Conservation (phyloP, 2,113 vertebrate species). For the Charadrius vociferus region DNA sequence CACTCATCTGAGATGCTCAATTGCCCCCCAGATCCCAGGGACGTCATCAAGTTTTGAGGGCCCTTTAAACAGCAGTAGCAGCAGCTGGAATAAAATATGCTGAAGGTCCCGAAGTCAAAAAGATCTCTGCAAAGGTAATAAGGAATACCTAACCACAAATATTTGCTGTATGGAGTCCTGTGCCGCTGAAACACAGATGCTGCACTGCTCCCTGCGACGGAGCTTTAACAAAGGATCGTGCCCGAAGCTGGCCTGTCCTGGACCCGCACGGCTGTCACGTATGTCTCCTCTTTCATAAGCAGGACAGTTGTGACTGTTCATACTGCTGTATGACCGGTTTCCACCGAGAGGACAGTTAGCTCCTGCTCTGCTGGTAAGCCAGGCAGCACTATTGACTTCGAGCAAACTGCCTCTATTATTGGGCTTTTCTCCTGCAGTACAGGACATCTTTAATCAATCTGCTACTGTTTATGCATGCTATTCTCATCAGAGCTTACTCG, state of each 20-base stretch:
- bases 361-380: neutral
- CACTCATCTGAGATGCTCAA: neutral
- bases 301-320: neutral
- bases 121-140: neutral
- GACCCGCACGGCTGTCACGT: neutral
- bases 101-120: neutral
- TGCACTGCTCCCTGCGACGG: neutral
- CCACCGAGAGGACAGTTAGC: neutral
- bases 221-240: neutral
- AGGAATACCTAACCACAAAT: neutral
- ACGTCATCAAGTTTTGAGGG: neutral
- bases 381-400: neutral
- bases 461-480: neutral
- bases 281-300: neutral
- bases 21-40: neutral
- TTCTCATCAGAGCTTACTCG: neutral
- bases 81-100: neutral
- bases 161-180: neutral
- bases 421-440: neutral
- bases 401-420: neutral
- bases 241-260: neutral
- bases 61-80: neutral
- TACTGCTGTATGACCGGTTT: neutral
- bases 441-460: constrained; percentile 47
- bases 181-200: neutral